phyloP scores from a whole-genome alignment of 2,797 vertebrate genomes.

The Heliangelus exortis region DNA sequence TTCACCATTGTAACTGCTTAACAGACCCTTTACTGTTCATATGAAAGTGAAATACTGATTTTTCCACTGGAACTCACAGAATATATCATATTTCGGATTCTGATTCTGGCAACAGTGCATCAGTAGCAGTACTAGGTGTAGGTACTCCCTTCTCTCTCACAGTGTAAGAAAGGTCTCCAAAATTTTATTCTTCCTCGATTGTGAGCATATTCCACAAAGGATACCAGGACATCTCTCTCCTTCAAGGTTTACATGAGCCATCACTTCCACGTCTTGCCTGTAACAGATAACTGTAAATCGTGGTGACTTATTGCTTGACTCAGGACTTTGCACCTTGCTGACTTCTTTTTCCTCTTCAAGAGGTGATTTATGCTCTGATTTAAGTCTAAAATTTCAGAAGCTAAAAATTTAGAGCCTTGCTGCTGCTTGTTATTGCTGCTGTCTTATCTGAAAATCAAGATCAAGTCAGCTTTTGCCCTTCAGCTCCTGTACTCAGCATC shows the following conservation, averaged over 20 bases:
- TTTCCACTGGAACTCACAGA: background rate
- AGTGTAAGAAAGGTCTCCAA: background rate
- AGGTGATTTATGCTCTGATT: background rate
- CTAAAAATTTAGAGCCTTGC: background rate
- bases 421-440: background rate
- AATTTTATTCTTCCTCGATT: background rate
- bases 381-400: background rate
- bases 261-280: background rate
- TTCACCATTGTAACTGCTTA: background rate
- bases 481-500: too few species aligned
- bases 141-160: background rate
- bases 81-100: background rate
- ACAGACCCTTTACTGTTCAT: background rate
- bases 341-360: background rate
- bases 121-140: background rate
- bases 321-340: background rate
- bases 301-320: background rate
- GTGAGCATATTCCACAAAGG: background rate
- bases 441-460: background rate
- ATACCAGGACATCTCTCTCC: background rate
- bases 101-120: background rate
- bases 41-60: background rate
- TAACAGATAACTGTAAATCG: background rate
- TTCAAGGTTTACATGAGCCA: background rate
- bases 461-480: too few species aligned